Percentiles rank a stretch among this genome's conserved stretches.
Conservation (phyloP, 2,113 vertebrate genomes). For the Chroicocephalus ridibundus region DNA sequence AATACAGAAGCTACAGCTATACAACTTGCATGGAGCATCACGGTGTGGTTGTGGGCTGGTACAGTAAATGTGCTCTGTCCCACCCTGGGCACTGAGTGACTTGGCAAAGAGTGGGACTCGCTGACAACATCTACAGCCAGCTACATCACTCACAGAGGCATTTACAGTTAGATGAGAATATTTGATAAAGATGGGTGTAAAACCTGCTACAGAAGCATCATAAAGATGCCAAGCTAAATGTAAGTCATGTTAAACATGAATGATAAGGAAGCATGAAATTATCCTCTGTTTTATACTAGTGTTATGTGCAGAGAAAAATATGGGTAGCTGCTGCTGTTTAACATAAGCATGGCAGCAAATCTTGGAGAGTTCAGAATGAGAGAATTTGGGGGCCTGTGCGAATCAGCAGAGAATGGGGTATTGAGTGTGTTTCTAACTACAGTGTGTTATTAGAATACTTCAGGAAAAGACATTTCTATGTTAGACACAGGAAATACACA, state of each 20-base stretch:
- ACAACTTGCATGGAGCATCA: background rate
- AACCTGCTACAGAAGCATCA: background rate
- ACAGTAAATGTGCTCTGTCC: background rate
- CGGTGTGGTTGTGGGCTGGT: background rate
- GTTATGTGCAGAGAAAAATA: background rate
- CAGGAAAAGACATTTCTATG: background rate
- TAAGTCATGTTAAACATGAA: background rate
- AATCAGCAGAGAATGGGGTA: background rate
- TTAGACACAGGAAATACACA: background rate
- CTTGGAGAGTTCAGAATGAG: background rate
- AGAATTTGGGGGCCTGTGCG: background rate
- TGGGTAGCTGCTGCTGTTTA: background rate
- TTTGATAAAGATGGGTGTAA: background rate
- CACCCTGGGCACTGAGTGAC: rapidly evolving
- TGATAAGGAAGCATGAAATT: background rate
- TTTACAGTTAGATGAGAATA: background rate
- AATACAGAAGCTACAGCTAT: background rate
- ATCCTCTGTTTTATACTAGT: background rate
- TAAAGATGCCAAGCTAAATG: background rate
- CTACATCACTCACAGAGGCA: background rate
- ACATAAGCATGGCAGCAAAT: background rate
- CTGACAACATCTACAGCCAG: background rate
- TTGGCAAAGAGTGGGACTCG: background rate
- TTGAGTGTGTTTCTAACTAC: background rate
- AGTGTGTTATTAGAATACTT: background rate